Conservation (phyloP, 1,140 invertebrate species). For the Thereuonema tuberculata region DNA sequence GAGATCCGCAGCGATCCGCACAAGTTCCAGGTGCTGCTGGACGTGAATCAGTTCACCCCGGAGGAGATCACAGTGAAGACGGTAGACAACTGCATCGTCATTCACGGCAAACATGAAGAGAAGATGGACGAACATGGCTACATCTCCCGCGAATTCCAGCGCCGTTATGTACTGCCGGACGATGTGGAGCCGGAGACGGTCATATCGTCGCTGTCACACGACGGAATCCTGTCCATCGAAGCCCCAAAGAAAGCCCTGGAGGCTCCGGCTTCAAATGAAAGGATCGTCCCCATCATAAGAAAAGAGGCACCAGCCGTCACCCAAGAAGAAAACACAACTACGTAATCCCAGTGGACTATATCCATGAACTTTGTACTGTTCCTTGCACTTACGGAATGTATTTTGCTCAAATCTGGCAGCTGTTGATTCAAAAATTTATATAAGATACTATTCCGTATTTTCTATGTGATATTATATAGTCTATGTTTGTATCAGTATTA, state of each 20-base stretch:
- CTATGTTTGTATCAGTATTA: too few relatives aligned
- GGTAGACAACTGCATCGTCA: conserved; percentile 55
- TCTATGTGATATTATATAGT: too few relatives aligned
- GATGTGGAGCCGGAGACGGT: conserved; percentile 46
- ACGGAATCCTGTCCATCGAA: conserved; percentile 55
- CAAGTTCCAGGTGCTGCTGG: conserved; percentile 56
- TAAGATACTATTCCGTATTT: too few relatives aligned
- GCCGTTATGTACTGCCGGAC: conserved; percentile 46
- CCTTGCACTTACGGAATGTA: too few relatives aligned
- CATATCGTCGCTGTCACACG: conserved; percentile 53
- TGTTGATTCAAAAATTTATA: too few relatives aligned
- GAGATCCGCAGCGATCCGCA: too few relatives aligned
- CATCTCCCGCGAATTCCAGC: conserved; percentile 47
- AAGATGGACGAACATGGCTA: conserved; percentile 56
- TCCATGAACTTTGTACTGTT: too few relatives aligned
- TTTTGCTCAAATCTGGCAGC: too few relatives aligned
- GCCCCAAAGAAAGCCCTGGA: conserved; percentile 34
- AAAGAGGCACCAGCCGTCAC: neutral
- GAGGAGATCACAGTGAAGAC: conserved; percentile 81
- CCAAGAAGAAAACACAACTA: too few relatives aligned
- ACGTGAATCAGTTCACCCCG: conserved; percentile 67
- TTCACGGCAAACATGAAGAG: conserved; percentile 71
- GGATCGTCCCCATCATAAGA: neutral
- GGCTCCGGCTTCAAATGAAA: neutral
- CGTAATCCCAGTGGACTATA: too few relatives aligned